These are phyloP conservation scores for Tetramorium simillimum DNA, from an alignment of 1,140 invertebrate genomes.

Conservation along the genomic window DNA sequence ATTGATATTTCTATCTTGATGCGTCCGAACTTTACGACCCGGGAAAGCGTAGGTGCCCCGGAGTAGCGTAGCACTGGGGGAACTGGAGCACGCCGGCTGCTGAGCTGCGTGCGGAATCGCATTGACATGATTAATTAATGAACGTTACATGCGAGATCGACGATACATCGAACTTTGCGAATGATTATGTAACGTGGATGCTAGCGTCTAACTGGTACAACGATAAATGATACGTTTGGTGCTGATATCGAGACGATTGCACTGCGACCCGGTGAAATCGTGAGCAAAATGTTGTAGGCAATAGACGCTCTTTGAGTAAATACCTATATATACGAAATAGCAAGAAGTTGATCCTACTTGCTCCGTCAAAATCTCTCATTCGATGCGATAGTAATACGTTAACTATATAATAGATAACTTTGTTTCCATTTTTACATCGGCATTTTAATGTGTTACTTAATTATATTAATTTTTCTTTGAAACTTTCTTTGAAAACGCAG, in stretches of 20 bases:
- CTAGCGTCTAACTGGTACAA: conserved; percentile 28
- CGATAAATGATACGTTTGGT: conserved; percentile 57
- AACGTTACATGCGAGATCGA: conserved; percentile 53
- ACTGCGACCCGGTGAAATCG: neutral
- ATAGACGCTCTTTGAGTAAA: neutral
- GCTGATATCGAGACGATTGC: conserved; percentile 10
- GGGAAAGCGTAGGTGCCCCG: neutral
- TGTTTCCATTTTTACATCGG: no score
- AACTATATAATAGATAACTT: no score
- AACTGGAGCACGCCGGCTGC: conserved; percentile 6
- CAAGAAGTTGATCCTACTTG: neutral
- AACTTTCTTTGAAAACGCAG: no score
- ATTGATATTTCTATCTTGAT: neutral
- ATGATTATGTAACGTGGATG: conserved; percentile 57
- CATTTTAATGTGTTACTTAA: no score
- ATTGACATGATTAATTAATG: conserved; percentile 61
- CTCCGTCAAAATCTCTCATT: neutral
- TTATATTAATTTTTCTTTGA: no score
- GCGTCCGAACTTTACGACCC: neutral
- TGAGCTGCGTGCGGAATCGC: neutral
- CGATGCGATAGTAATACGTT: no score
- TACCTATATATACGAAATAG: neutral
- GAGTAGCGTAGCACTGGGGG: neutral
- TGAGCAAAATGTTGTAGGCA: neutral
- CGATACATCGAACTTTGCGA: conserved; percentile 45